Conservation (phyloP, 2,113 vertebrate species). For the Psilopsiagon aurifrons region DNA sequence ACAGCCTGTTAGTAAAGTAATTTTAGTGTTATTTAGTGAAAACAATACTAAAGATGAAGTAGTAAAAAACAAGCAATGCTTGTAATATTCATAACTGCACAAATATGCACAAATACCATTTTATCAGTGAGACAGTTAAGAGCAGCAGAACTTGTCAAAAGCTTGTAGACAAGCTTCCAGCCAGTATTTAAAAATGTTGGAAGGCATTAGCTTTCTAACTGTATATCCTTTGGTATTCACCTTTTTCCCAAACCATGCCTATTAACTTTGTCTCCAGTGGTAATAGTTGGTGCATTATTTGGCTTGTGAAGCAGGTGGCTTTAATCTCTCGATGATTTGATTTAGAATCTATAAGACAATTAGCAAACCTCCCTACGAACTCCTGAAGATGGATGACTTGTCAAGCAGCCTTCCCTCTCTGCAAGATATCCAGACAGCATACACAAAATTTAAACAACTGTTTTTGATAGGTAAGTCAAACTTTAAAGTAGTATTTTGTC, state of each 20-base stretch:
- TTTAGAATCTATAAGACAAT: constrained; percentile 79
- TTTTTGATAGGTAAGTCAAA: constrained; percentile 85
- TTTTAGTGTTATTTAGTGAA: neutral
- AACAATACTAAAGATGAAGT: neutral
- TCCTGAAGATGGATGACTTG: constrained; percentile 83
- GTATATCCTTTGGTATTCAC: neutral
- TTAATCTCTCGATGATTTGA: constrained; percentile 57
- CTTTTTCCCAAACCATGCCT: neutral
- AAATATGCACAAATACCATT: fast-evolving
- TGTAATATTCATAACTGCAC: neutral
- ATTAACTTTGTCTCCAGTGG: neutral
- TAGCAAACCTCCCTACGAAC: constrained; percentile 80
- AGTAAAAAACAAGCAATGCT: neutral
- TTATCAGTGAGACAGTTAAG: neutral
- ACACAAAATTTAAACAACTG: constrained; percentile 86
- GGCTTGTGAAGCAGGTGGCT: neutral
- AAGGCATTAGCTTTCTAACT: neutral
- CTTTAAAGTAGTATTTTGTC: neutral
- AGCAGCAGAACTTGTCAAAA: neutral
- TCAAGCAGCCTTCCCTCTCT: constrained; percentile 82
- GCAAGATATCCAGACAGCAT: constrained; percentile 86
- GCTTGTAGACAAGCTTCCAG: neutral
- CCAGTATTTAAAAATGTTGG: neutral
- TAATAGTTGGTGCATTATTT: neutral
- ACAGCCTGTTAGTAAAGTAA: neutral